Conservation (phyloP, 2,888 invertebrate species). For the Thalpophila matura region DNA sequence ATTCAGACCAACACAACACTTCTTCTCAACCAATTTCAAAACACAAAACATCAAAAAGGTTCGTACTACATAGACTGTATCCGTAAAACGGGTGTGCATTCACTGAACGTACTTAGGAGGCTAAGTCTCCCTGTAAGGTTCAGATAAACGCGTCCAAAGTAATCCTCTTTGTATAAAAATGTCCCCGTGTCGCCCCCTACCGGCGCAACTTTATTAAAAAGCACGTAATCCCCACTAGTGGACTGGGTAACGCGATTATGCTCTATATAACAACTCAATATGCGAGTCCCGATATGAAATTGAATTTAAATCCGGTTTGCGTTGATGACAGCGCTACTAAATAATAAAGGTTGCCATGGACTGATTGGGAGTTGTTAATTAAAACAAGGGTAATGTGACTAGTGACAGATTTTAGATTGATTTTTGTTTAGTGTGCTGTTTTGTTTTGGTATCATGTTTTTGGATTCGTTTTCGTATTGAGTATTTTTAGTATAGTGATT, state of each 20-base stretch:
- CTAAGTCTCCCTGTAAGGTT: constrained; percentile 89
- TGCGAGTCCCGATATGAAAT: constrained; percentile 85
- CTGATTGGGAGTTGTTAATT: constrained; percentile 57
- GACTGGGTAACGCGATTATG: constrained; percentile 90
- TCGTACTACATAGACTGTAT: constrained; percentile 18
- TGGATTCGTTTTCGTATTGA: neutral
- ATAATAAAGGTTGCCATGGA: constrained; percentile 61
- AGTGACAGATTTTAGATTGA: constrained; percentile 46
- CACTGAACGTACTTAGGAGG: constrained; percentile 85
- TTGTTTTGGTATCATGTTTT: constrained; percentile 3
- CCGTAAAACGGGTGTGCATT: constrained; percentile 82
- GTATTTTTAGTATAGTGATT: no score
- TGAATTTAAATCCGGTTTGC: constrained; percentile 84
- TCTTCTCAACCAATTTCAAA: neutral
- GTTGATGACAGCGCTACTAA: constrained; percentile 74
- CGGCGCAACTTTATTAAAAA: constrained; percentile 89
- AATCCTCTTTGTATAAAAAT: constrained; percentile 91
- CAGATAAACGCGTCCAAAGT: constrained; percentile 89
- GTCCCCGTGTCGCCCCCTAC: constrained; percentile 87
- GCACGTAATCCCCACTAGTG: constrained; percentile 89
- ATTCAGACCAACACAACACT: no score
- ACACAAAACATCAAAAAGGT: constrained; percentile 25
- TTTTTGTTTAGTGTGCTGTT: constrained; percentile 27
- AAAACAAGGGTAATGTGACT: constrained; percentile 43
- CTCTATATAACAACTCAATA: constrained; percentile 88